A percentile compares a stretch with the other conserved stretches of the same genome.
These are phyloP conservation scores for Aphelenchoides fujianensis DNA, from an alignment of 1,140 invertebrate genomes.

Conservation along the genomic window DNA sequence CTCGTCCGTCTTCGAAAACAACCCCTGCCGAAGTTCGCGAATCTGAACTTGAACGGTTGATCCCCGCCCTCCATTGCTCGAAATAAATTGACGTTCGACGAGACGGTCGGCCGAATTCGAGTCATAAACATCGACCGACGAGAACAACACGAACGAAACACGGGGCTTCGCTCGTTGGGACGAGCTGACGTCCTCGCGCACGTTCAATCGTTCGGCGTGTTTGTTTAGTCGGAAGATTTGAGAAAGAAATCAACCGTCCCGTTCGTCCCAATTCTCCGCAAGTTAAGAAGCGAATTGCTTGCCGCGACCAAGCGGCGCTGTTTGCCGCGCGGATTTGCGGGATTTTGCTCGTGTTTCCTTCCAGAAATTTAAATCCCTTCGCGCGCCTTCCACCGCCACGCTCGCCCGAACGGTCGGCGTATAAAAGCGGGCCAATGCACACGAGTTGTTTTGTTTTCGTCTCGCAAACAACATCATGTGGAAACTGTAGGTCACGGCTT, in stretches of 20 bases:
- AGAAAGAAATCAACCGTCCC: neutral
- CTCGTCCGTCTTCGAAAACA: constrained; percentile 9
- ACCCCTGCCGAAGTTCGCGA: neutral
- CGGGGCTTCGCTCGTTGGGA: too few species aligned
- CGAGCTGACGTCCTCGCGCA: neutral
- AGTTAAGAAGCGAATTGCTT: neutral
- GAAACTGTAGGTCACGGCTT: neutral
- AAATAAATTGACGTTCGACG: neutral
- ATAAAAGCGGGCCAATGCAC: too few species aligned
- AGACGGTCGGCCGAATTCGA: neutral
- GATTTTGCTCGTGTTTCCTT: neutral
- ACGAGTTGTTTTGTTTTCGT: too few species aligned
- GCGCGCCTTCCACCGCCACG: neutral
- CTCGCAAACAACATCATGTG: too few species aligned
- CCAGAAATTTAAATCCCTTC: constrained; percentile 1
- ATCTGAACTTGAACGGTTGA: neutral
- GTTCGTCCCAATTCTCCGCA: too few species aligned
- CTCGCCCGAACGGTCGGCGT: too few species aligned
- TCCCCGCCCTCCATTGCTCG: neutral
- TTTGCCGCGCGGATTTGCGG: too few species aligned
- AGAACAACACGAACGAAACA: too few species aligned
- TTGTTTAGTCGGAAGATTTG: neutral
- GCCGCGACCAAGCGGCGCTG: neutral
- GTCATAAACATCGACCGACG: neutral
- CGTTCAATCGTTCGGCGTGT: neutral